Percentiles rank a stretch among this genome's conserved stretches.
phyloP scores from a whole-genome alignment of 1,140 invertebrate genomes.

The Cotesia typhae region DNA sequence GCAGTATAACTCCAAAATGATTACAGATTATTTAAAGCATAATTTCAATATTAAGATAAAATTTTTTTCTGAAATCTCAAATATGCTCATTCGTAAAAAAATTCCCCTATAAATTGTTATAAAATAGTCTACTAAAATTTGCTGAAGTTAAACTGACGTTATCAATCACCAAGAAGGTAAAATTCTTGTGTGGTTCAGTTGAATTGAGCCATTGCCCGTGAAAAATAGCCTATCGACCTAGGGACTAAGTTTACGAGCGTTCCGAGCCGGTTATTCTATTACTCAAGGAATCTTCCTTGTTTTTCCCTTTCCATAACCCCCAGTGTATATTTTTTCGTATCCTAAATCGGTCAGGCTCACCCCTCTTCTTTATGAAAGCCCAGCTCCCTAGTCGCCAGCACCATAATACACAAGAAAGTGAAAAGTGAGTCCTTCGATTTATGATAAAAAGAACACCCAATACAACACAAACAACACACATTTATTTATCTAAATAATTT shows the following conservation, averaged over 20 bases:
- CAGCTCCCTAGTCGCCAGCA: too few species aligned
- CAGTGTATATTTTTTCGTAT: constrained; percentile 26
- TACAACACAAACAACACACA: not conserved
- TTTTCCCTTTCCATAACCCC: constrained; percentile 56
- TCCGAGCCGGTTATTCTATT: constrained; percentile 65
- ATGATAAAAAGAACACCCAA: too few species aligned
- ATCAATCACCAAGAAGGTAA: constrained; percentile 27
- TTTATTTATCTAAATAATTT: not conserved
- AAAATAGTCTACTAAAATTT: too few species aligned
- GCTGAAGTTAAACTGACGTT: not conserved
- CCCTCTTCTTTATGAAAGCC: too few species aligned
- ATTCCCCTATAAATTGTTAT: too few species aligned
- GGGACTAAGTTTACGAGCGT: constrained; percentile 67
- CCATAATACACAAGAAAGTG: too few species aligned
- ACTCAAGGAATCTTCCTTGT: constrained; percentile 63
- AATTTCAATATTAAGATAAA: too few species aligned
- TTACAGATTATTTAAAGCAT: too few species aligned
- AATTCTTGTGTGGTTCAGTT: constrained; percentile 58
- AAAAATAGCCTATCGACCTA: constrained; percentile 64
- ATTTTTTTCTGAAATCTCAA: too few species aligned
- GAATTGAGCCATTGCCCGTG: constrained; percentile 64
- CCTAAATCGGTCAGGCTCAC: not conserved
- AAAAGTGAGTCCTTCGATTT: too few species aligned
- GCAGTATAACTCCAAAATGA: too few species aligned
- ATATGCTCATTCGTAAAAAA: too few species aligned